phyloP scores from a whole-genome alignment of 2,797 vertebrate genomes.

The Bovichtus variegatus region DNA sequence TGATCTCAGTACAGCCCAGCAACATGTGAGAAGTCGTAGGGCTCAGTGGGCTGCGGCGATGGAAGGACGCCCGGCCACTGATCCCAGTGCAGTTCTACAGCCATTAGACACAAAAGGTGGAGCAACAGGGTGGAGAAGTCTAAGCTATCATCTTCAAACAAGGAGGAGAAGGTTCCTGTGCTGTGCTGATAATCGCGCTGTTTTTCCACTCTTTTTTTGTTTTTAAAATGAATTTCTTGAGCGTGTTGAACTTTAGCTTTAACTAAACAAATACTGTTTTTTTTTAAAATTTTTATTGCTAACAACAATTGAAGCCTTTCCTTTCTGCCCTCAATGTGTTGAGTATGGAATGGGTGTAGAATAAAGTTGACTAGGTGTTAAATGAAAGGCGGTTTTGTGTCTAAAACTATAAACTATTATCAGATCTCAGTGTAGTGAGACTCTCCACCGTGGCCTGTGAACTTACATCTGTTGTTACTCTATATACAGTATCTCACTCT shows the following conservation, averaged over 20 bases:
- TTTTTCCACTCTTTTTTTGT: too few relatives aligned
- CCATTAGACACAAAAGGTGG: constrained; percentile 35
- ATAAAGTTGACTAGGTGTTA: constrained; percentile 7
- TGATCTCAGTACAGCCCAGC: constrained; percentile 22
- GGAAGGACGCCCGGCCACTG: constrained; percentile 24
- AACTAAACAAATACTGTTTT: not conserved
- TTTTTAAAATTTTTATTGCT: too few relatives aligned
- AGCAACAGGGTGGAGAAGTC: constrained; percentile 30
- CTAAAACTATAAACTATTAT: constrained; percentile 23
- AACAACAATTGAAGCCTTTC: constrained; percentile 15
- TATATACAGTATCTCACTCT: constrained; percentile 1
- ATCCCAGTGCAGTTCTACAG: constrained; percentile 35
- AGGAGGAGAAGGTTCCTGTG: constrained; percentile 14
- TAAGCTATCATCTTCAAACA: constrained; percentile 8
- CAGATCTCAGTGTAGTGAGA: constrained; percentile 7
- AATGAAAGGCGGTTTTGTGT: constrained; percentile 22
- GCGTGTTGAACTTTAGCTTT: constrained; percentile 17
- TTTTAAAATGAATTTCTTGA: too few relatives aligned
- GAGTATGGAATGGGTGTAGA: not conserved
- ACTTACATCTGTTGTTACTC: constrained; percentile 18
- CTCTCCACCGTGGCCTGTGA: too few relatives aligned
- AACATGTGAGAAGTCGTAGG: constrained; percentile 23
- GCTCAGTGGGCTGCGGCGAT: constrained; percentile 42
- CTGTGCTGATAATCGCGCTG: not conserved
- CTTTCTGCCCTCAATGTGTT: not conserved